A percentile compares a stretch with the other conserved stretches of the same genome.
phyloP scores from a whole-genome alignment of 1,140 invertebrate species.

The Ceratina japonica region DNA sequence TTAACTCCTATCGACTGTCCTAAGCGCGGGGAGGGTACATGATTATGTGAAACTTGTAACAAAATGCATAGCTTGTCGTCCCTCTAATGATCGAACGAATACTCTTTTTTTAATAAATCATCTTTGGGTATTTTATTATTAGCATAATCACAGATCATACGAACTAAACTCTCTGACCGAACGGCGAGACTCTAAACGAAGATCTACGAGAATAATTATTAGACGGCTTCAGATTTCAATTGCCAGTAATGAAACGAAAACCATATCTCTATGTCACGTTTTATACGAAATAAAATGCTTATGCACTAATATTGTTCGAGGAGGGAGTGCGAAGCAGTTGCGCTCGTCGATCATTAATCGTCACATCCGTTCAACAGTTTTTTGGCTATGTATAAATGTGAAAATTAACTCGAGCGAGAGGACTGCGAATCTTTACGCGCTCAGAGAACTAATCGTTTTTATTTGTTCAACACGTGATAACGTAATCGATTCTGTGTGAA shows the following conservation, averaged over 20 bases:
- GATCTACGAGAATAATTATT: background rate
- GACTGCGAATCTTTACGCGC: no score
- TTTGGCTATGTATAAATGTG: background rate
- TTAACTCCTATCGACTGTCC: constrained; percentile 65
- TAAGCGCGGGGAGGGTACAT: constrained; percentile 77
- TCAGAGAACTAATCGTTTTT: no score
- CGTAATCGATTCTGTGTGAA: no score
- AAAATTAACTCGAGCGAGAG: no score
- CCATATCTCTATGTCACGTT: constrained; percentile 7
- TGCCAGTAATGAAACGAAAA: background rate
- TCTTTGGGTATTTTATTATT: background rate
- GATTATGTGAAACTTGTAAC: constrained; percentile 46
- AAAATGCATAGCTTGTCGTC: constrained; percentile 14
- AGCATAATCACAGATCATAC: background rate
- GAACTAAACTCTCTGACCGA: background rate
- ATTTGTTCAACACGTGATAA: no score
- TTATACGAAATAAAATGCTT: constrained; percentile 30
- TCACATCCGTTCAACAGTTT: no score
- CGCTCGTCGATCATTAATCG: constrained; percentile 8
- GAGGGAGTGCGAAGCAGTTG: constrained; percentile 35
- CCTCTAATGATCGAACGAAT: constrained; percentile 17
- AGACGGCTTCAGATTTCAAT: background rate
- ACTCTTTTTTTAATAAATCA: background rate
- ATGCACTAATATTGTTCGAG: constrained; percentile 24
- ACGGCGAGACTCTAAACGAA: background rate